These are phyloP conservation scores for Ditula angustiorana DNA, from an alignment of 2,888 invertebrate genomes.

Conservation along the genomic window DNA sequence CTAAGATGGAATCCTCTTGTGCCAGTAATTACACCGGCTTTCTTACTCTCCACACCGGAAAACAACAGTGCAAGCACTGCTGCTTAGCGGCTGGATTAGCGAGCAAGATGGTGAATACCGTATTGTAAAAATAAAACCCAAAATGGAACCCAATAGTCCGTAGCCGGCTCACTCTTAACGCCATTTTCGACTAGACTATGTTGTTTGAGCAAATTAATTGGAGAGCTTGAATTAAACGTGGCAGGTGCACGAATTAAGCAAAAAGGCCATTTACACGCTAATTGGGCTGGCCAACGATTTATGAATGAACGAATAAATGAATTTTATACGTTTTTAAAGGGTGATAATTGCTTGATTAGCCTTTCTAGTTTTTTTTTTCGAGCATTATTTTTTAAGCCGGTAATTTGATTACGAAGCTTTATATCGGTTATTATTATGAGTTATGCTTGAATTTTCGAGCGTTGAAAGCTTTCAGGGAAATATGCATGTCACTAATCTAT, in stretches of 20 bases:
- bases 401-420: conserved; percentile 18
- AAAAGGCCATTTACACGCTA: conserved; percentile 30
- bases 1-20: too few species aligned
- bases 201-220: conserved; percentile 35
- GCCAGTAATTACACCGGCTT: too few species aligned
- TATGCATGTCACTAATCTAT: too few species aligned
- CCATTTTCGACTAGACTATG: conserved; percentile 8
- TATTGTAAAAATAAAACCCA: too few species aligned
- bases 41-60: too few species aligned
- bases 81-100: too few species aligned
- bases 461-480: neutral
- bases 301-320: conserved; percentile 35
- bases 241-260: conserved; percentile 30
- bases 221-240: conserved; percentile 10
- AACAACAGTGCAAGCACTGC: too few species aligned
- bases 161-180: neutral
- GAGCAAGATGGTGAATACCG: too few species aligned
- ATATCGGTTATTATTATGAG: too few species aligned
- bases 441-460: neutral
- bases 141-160: neutral
- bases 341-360: conserved; percentile 34
- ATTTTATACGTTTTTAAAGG: conserved; percentile 27
- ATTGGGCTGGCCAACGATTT: conserved; percentile 33
- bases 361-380: conserved; percentile 17
- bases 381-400: neutral